Conservation (phyloP, 2,113 vertebrate genomes). For the Dromiciops gliroides region DNA sequence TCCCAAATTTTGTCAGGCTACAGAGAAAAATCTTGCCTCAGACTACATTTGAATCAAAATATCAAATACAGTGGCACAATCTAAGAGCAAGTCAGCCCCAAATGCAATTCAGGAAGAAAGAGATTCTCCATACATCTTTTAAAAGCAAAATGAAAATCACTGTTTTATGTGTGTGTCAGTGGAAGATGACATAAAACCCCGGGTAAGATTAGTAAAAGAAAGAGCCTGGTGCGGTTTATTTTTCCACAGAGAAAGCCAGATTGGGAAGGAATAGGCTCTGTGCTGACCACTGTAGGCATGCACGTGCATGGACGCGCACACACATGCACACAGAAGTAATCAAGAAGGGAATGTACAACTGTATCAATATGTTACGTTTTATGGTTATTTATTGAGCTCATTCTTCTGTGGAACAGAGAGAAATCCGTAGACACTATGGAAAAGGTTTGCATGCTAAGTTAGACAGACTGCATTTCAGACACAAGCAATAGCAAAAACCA, state of each 20-base stretch:
- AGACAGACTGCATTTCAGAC: background rate
- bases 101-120: constrained; percentile 39
- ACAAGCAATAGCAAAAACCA: constrained; percentile 68
- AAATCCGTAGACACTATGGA: constrained; percentile 37
- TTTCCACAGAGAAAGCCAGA: constrained; percentile 60
- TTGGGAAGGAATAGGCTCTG: constrained; percentile 4
- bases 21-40: constrained; percentile 35
- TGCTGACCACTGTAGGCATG: constrained; percentile 8
- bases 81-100: constrained; percentile 31
- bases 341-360: constrained; percentile 47
- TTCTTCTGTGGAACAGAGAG: constrained; percentile 29
- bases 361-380: constrained; percentile 54
- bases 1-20: constrained; percentile 19
- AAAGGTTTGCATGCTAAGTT: constrained; percentile 58
- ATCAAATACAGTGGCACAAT: constrained; percentile 8
- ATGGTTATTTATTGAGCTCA: constrained; percentile 57
- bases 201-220: constrained; percentile 28
- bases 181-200: constrained; percentile 47
- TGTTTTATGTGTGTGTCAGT: constrained; percentile 26
- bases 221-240: constrained; percentile 21
- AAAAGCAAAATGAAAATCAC: constrained; percentile 45
- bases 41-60: constrained; percentile 47
- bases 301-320: constrained; percentile 18
- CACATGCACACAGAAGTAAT: constrained; percentile 50
- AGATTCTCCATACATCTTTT: background rate